phyloP scores from a whole-genome alignment of 2,797 vertebrate species.

The Triplophysa yarkandensis region DNA sequence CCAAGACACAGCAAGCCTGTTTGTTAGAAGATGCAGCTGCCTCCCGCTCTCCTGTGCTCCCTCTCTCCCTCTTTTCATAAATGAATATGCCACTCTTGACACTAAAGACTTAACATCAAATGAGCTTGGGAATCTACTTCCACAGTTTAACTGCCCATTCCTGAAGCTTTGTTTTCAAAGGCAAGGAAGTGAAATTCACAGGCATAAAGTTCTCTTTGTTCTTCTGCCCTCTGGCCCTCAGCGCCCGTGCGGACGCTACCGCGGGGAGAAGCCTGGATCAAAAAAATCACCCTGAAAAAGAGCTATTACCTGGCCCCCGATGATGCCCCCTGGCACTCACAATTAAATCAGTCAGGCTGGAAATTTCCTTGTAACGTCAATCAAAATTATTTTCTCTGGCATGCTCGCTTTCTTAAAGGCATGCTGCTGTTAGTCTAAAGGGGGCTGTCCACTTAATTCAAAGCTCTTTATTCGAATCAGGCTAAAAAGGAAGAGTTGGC shows the following conservation, averaged over 20 bases:
- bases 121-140: slow-evolving; percentile 94
- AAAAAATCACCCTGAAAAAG: slow-evolving; percentile 72
- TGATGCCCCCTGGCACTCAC: slow-evolving; percentile 91
- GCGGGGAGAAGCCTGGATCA: slow-evolving; percentile 87
- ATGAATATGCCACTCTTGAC: slow-evolving; percentile 82
- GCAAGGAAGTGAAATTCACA: slow-evolving; percentile 86
- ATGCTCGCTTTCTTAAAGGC: slow-evolving; percentile 79
- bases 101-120: slow-evolving; percentile 98
- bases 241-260: slow-evolving; percentile 86
- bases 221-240: slow-evolving; percentile 91
- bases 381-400: slow-evolving; percentile 91
- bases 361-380: slow-evolving; percentile 87
- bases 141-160: slow-evolving; percentile 91
- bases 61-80: slow-evolving; percentile 68
- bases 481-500: slow-evolving; percentile 71
- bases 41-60: slow-evolving; percentile 39
- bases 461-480: slow-evolving; percentile 84
- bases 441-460: slow-evolving; percentile 82
- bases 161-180: slow-evolving; percentile 89
- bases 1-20: slow-evolving; percentile 63
- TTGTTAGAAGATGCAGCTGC: slow-evolving; percentile 69
- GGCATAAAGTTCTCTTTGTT: slow-evolving; percentile 90
- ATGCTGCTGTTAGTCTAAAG: slow-evolving; percentile 75
- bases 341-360: slow-evolving; percentile 87
- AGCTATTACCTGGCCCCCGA: slow-evolving; percentile 86